Conservation (phyloP, 1,140 invertebrate species). For the Drosophila carrolli region DNA sequence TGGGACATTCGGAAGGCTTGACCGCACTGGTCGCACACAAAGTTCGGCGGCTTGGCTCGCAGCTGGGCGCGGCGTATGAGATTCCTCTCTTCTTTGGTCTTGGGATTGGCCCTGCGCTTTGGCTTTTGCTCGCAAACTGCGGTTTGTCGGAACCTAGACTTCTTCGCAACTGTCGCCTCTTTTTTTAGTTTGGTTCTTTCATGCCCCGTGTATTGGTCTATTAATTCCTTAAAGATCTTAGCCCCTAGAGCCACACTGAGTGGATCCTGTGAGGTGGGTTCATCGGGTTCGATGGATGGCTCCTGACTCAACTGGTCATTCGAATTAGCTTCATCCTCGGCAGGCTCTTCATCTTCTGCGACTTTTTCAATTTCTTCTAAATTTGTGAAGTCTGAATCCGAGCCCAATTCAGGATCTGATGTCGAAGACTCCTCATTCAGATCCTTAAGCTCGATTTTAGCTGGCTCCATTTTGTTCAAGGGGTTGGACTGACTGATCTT, state of each 20-base stretch:
- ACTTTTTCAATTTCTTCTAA: conserved; percentile 1
- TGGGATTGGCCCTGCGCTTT: conserved; percentile 14
- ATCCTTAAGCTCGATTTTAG: conserved; percentile 1
- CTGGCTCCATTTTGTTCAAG: neutral
- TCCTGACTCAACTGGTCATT: neutral
- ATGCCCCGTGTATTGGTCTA: conserved; percentile 17
- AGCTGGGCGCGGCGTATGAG: conserved; percentile 57
- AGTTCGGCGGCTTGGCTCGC: conserved; percentile 45
- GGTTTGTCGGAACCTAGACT: neutral
- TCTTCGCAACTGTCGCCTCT: neutral
- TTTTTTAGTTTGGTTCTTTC: neutral
- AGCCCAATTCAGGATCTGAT: neutral
- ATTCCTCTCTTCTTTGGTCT: conserved; percentile 54
- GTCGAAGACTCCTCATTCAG: neutral
- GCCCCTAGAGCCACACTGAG: conserved; percentile 20
- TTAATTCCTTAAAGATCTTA: conserved; percentile 24
- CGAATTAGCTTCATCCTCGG: neutral
- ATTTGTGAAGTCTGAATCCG: conserved; percentile 1
- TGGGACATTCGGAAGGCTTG: conserved; percentile 56
- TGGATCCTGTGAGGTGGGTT: conserved; percentile 3
- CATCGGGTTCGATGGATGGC: neutral
- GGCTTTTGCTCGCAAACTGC: neutral
- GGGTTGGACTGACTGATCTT: conserved; percentile 8
- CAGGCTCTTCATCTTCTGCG: neutral
- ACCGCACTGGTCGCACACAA: conserved; percentile 68